Percentiles rank a stretch among this genome's conserved stretches.
Conservation (phyloP, 1,140 invertebrate species). For the Plodia interpunctella region DNA sequence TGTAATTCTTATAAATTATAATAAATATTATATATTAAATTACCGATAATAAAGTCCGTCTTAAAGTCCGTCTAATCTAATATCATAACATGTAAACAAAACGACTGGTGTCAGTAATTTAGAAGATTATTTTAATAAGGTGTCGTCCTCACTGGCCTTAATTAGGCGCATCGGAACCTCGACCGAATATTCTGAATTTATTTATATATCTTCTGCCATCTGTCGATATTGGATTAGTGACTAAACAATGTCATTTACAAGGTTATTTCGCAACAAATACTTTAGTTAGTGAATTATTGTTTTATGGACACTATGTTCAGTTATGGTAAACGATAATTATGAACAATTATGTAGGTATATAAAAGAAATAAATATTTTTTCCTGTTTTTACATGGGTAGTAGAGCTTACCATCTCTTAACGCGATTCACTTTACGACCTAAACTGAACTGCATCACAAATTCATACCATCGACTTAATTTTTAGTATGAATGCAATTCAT, state of each 20-base stretch:
- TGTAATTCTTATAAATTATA: too few species aligned
- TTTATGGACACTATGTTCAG: neutral
- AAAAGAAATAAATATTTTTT: too few species aligned
- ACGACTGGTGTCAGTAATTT: neutral
- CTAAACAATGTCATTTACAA: neutral
- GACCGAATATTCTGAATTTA: slow-evolving; percentile 2
- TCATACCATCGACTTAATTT: too few species aligned
- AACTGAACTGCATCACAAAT: too few species aligned
- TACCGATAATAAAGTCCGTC: too few species aligned
- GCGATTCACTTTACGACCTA: too few species aligned
- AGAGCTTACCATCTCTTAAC: too few species aligned
- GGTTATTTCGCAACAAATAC: neutral
- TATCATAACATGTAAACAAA: neutral
- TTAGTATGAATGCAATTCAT: too few species aligned
- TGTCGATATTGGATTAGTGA: neutral
- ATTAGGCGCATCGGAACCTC: neutral
- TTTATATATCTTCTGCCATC: neutral
- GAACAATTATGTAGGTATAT: too few species aligned
- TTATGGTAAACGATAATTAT: too few species aligned
- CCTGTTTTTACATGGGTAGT: too few species aligned
- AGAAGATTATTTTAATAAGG: neutral
- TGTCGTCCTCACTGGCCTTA: neutral
- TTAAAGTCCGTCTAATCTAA: neutral
- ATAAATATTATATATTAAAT: neutral
- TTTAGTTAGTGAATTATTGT: neutral